Percentiles rank a stretch among this genome's conserved stretches.
These are phyloP conservation scores for Paragorgia papillata DNA, from an alignment of 92 coral and sea anemone genomes.

Conservation along the genomic window DNA sequence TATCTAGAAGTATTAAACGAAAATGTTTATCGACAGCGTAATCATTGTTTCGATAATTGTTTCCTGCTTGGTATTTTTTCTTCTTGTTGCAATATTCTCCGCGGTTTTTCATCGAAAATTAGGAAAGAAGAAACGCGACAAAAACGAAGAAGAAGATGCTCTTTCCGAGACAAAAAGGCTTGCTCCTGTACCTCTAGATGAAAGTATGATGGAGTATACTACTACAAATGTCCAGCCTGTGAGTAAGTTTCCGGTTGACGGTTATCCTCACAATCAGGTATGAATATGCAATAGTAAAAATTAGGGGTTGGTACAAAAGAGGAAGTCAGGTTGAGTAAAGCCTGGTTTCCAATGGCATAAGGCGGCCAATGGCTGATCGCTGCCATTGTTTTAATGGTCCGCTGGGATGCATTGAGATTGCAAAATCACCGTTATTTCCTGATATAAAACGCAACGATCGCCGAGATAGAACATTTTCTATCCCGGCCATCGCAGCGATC, in stretches of 20 bases:
- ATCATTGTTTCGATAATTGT: slow-evolving; percentile 18
- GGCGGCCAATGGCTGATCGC: too few relatives aligned
- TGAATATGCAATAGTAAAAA: too few relatives aligned
- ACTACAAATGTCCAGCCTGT: slow-evolving; percentile 24
- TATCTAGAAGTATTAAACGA: background rate
- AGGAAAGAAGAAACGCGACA: slow-evolving; percentile 10
- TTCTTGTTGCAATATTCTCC: slow-evolving; percentile 20
- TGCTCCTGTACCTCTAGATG: background rate
- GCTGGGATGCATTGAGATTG: too few relatives aligned
- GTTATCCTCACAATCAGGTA: slow-evolving; percentile 36
- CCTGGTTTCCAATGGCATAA: too few relatives aligned
- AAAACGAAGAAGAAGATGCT: background rate
- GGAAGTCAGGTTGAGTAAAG: too few relatives aligned
- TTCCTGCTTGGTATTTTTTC: slow-evolving; percentile 19
- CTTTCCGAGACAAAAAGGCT: slow-evolving; percentile 10
- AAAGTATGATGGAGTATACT: slow-evolving; percentile 17
- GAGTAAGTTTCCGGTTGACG: background rate
- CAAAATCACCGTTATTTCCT: too few relatives aligned
- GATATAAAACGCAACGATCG: too few relatives aligned
- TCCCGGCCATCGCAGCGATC: too few relatives aligned
- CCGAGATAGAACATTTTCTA: too few relatives aligned
- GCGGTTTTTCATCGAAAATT: slow-evolving; percentile 15
- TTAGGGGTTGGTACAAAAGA: too few relatives aligned
- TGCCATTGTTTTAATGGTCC: too few relatives aligned
- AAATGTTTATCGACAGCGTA: slow-evolving; percentile 23